phyloP scores from a whole-genome alignment of 37 sponge, comb jelly and placozoan species.

The Ianthella basta region DNA sequence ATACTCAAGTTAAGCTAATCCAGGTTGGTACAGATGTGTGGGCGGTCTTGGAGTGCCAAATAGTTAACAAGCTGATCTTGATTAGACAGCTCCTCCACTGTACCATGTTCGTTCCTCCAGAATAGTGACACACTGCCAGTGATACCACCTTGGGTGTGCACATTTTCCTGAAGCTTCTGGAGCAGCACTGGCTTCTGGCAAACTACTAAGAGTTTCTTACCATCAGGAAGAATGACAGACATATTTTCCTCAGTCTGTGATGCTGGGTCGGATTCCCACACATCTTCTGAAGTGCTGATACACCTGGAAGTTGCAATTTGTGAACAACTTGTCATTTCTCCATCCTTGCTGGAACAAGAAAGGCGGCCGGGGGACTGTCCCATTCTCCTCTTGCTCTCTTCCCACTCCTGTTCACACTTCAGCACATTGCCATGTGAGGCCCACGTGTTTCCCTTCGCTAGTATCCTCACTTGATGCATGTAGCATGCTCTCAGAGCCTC shows the following conservation, averaged over 20 bases:
- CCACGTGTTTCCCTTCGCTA: no score
- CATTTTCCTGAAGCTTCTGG: not conserved
- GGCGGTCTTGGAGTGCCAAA: constrained; percentile 12
- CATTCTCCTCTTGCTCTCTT: no score
- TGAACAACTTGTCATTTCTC: no score
- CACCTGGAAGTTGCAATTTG: no score
- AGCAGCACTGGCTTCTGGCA: constrained; percentile 21
- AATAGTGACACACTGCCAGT: not conserved
- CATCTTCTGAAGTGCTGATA: no score
- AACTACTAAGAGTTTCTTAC: not conserved
- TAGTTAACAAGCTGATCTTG: not conserved
- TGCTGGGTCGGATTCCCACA: no score
- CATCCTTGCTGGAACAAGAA: no score
- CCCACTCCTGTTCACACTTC: no score
- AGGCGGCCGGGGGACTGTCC: no score
- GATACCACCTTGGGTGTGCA: not conserved
- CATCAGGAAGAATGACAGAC: not conserved
- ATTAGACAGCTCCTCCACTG: constrained; percentile 6
- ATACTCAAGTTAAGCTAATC: no score
- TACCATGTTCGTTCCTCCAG: not conserved
- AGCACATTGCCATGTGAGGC: no score
- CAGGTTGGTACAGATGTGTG: not conserved
- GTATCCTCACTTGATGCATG: no score
- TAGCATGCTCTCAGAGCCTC: constrained; percentile 47
- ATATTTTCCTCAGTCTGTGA: not conserved